Evolutionary conservation across 2,797 vertebrate genomes (phyloP).

Genomic region (Sphaeramia orbicularis): DNA sequence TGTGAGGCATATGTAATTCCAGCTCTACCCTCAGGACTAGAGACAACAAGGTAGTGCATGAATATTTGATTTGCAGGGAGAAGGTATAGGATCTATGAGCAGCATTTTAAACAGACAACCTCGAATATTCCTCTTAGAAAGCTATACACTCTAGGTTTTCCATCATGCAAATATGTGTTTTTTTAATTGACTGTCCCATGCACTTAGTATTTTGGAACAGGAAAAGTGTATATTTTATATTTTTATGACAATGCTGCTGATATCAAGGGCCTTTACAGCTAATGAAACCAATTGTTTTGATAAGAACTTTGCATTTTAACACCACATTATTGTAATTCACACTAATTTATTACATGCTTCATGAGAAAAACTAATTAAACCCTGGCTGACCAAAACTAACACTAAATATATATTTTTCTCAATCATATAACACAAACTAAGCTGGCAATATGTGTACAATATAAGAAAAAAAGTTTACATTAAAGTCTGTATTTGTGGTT

Average conservation of each 20-base stretch:
- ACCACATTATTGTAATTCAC: too few relatives aligned
- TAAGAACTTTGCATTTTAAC: slow-evolving; percentile 4
- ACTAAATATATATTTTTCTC: too few relatives aligned
- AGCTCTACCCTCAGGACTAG: slow-evolving; percentile 85
- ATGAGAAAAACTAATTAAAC: too few relatives aligned
- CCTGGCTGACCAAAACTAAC: too few relatives aligned
- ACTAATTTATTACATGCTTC: too few relatives aligned
- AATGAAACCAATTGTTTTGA: slow-evolving; percentile 9
- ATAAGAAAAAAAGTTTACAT: slow-evolving; percentile 6
- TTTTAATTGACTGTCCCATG: slow-evolving; percentile 54
- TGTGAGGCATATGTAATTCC: slow-evolving; percentile 86
- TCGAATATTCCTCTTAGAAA: slow-evolving; percentile 59
- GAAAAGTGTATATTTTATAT: slow-evolving; percentile 15
- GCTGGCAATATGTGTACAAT: not conserved
- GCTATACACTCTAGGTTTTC: slow-evolving; percentile 55
- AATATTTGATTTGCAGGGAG: slow-evolving; percentile 88
- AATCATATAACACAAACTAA: not conserved
- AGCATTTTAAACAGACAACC: slow-evolving; percentile 85
- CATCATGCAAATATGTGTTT: slow-evolving; percentile 59
- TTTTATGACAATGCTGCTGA: slow-evolving; percentile 1
- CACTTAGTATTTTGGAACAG: slow-evolving; percentile 29
- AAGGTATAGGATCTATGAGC: slow-evolving; percentile 86
- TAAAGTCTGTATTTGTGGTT: slow-evolving; percentile 6
- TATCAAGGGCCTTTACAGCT: slow-evolving; percentile 10
- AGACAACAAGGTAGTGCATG: slow-evolving; percentile 89